Percentiles rank a stretch among this genome's conserved stretches.
Evolutionary conservation across 2,113 vertebrate species (phyloP).

Genomic region (Rhinogobius similis): DNA sequence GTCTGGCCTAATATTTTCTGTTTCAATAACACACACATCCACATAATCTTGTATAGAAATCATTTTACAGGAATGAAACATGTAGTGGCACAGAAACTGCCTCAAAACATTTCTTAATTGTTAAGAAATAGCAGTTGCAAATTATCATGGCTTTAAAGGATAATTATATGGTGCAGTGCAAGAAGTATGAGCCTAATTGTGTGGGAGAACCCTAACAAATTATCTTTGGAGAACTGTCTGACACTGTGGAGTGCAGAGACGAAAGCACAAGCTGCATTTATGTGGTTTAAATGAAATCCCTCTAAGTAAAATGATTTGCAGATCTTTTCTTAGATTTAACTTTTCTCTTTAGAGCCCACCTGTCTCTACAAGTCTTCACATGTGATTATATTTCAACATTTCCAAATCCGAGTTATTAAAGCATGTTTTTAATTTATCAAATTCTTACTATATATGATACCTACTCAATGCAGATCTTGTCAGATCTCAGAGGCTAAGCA

Average conservation of each 20-base stretch:
- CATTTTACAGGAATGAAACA: not conserved
- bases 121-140: conserved; percentile 2
- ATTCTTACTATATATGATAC: not conserved
- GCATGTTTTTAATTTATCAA: not conserved
- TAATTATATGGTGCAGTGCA: conserved; percentile 54
- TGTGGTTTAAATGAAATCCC: conserved; percentile 52
- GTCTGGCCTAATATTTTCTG: no score
- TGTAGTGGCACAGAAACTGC: not conserved
- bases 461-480: no score
- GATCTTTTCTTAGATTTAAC: conserved; percentile 15
- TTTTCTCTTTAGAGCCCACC: conserved; percentile 9
- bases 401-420: not conserved
- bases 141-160: conserved; percentile 8
- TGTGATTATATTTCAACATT: not conserved
- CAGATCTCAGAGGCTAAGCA: not conserved
- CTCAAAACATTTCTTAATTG: conserved; percentile 7
- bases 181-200: conserved; percentile 16
- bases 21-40: no score
- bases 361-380: conserved; percentile 15
- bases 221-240: conserved; percentile 39
- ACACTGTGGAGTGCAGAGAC: conserved; percentile 19
- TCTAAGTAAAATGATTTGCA: conserved; percentile 36
- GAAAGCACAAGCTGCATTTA: conserved; percentile 36
- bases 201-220: conserved; percentile 44
- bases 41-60: not conserved